Percentiles rank a stretch among this genome's conserved stretches.
Evolutionary conservation across 2,797 vertebrate species (phyloP).

Genomic region (Micropoecilia bifurca): DNA sequence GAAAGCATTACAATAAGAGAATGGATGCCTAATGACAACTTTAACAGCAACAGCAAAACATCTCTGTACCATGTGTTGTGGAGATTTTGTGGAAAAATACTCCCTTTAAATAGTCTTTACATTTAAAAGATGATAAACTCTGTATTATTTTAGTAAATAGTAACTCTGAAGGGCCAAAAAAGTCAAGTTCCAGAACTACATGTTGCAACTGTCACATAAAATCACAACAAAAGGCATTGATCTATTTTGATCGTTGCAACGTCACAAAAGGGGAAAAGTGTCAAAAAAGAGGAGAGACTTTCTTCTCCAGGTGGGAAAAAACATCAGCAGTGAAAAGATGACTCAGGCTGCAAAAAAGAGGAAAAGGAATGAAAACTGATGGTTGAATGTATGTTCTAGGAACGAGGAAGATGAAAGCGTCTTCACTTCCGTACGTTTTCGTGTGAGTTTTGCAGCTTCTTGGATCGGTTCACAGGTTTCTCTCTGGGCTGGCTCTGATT

Average conservation of each 20-base stretch:
- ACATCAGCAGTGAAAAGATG: background rate
- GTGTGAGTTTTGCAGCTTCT: slow-evolving; percentile 40
- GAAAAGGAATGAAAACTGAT: background rate
- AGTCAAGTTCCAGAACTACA: background rate
- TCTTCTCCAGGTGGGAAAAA: background rate
- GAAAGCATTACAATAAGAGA: background rate
- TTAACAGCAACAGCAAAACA: background rate
- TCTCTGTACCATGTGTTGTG: background rate
- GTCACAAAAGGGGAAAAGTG: background rate
- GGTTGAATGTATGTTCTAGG: background rate
- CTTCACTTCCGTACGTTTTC: slow-evolving; percentile 19
- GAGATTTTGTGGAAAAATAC: background rate
- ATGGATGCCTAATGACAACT: background rate
- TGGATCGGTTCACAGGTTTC: slow-evolving; percentile 45
- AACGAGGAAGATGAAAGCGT: background rate
- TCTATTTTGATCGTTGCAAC: background rate
- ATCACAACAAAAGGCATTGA: background rate
- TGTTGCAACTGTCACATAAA: background rate
- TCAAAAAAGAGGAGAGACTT: background rate
- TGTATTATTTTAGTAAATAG: background rate
- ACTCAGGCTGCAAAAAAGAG: slow-evolving; percentile 1
- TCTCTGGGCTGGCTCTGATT: slow-evolving; percentile 34
- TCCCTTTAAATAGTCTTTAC: background rate
- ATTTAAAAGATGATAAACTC: background rate
- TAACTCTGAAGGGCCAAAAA: background rate